These are phyloP conservation scores for Eleutherodactylus coqui DNA, from an alignment of 2,797 vertebrate species.

Conservation along the genomic window DNA sequence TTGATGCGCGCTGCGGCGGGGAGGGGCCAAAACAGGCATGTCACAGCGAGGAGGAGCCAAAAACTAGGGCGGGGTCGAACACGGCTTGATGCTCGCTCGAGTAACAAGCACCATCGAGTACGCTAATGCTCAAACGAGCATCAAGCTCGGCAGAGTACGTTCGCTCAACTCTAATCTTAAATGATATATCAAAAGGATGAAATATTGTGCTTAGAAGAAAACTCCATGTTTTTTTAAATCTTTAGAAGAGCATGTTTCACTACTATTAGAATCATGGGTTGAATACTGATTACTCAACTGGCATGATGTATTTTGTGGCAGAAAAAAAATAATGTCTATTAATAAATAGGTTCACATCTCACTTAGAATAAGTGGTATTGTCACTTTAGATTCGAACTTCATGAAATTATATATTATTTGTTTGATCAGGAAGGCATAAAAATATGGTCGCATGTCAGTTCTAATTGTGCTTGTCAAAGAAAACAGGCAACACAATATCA, in stretches of 20 bases:
- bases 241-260: not conserved
- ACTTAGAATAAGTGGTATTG: conserved; percentile 20
- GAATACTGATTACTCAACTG: not conserved
- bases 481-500: conserved; percentile 67
- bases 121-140: too few relatives aligned
- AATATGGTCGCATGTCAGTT: conserved; percentile 61
- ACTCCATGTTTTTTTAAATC: not conserved
- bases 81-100: too few relatives aligned
- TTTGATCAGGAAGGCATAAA: conserved; percentile 65
- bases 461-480: conserved; percentile 71
- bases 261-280: not conserved
- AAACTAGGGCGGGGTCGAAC: too few relatives aligned
- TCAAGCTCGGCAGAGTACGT: too few relatives aligned
- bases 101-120: too few relatives aligned
- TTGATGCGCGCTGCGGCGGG: too few relatives aligned
- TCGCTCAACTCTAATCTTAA: too few relatives aligned
- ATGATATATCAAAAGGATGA: too few relatives aligned
- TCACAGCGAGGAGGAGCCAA: too few relatives aligned
- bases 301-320: not conserved
- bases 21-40: too few relatives aligned
- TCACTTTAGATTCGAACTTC: conserved; percentile 23
- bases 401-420: conserved; percentile 38
- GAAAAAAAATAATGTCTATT: not conserved
- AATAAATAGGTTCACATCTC: not conserved
- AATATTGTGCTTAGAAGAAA: not conserved